A percentile compares a stretch with the other conserved stretches of the same genome.
These are phyloP conservation scores for Lutraria rhynchaena DNA, from an alignment of 1,140 invertebrate species.

Conservation along the genomic window DNA sequence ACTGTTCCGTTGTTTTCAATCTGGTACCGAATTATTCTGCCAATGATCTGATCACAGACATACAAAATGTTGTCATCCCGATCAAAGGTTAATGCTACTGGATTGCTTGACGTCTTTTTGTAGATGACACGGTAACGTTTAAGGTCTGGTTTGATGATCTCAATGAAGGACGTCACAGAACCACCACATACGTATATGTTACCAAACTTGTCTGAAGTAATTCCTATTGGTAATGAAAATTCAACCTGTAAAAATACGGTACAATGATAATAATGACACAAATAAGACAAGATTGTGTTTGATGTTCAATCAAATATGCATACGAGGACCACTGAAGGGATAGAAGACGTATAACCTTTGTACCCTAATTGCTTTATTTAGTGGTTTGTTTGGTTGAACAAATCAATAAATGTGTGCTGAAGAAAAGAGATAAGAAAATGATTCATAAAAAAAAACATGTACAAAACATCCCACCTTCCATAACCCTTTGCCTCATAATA, in stretches of 20 bases:
- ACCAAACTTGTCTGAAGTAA: constrained; percentile 20
- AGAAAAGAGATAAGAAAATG: too few species aligned
- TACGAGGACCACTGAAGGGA: too few species aligned
- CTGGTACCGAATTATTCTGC: constrained; percentile 35
- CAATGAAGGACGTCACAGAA: constrained; percentile 48
- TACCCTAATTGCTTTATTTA: too few species aligned
- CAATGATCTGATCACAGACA: constrained; percentile 33
- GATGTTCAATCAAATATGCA: too few species aligned
- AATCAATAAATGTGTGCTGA: too few species aligned
- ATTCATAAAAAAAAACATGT: too few species aligned
- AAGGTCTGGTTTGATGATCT: constrained; percentile 45
- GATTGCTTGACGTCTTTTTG: constrained; percentile 44
- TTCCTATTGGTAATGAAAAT: constrained; percentile 25
- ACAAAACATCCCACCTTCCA: too few species aligned
- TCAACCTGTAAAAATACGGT: constrained; percentile 45
- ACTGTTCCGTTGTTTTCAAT: constrained; percentile 39
- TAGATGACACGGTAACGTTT: constrained; percentile 36
- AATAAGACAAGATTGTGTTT: too few species aligned
- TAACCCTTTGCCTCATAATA: too few species aligned
- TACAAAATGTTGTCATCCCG: constrained; percentile 24
- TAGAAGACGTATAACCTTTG: too few species aligned
- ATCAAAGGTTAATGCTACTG: constrained; percentile 41
- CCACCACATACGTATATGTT: constrained; percentile 52
- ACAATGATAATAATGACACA: too few species aligned
- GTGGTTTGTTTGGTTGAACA: too few species aligned